Evolutionary conservation across 2,113 vertebrate genomes (phyloP), one percentile per base, ranked within the genome.

Genomic region (Apodemus sylvaticus): DNA sequence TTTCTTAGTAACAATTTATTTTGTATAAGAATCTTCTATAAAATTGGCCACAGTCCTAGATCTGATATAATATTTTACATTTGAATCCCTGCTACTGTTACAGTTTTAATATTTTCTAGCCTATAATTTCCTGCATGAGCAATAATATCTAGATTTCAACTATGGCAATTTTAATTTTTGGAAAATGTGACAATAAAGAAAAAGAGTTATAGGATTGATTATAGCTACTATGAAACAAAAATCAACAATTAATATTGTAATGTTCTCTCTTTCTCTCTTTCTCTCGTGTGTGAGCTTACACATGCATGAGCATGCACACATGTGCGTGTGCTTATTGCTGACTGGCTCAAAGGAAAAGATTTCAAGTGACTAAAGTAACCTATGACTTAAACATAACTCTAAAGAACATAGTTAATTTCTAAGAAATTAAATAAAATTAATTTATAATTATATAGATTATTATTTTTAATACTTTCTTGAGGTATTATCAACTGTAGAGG

Each of bases 391-490:
- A 83, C 22, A 34, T 86, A 81, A 89, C 58, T 48, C 92, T 31
- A 58, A 83, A 92, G 45, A 48, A 29, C 71, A 90, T 87, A 62
- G 5, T 90, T 81, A 87, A 51, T 91, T 85, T 95, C 14, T 89
- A n/a, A 94, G 45, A 97, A 88, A 48, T 8, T 71, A 29, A 93
- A 89, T 68, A 17, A 79, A 9, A 36, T 42, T 58, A 89, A 51
- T 31, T 22, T 9, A n/a, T 66, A 62, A 79, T 79, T 62, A 31
- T 3, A 4, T 74, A 39, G 0, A 5, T 66, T 78, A 64, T 78
- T 12, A 39, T n/a, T 73, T 94, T 96, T 77, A 89, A 76, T 92
- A 82, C 81, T 58, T 94, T 39, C 19, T 81, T 55, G 62, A 71
- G 94, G 68, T 83, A 68, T 93, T 77, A 86, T n/a, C n/a, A n/a